Conservation (phyloP, 2,888 invertebrate species). For the Conistra vaccinii region DNA sequence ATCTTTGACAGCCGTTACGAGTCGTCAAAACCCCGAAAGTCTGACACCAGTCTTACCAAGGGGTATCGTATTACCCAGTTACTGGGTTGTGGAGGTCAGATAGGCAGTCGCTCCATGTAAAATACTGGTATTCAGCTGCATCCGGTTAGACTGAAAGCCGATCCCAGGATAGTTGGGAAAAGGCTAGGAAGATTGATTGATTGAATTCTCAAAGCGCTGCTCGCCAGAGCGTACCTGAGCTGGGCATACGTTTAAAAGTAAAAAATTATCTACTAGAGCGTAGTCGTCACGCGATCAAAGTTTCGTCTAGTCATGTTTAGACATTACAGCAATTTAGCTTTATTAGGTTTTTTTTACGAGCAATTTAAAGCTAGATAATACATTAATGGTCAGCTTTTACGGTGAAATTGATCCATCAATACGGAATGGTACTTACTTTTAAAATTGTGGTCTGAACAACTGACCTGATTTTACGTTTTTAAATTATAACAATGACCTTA, state of each 20-base stretch:
- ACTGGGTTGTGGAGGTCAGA: too few relatives aligned
- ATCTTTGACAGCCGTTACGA: too few relatives aligned
- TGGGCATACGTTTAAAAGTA: neutral
- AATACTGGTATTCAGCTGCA: too few relatives aligned
- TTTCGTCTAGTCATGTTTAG: constrained; percentile 52
- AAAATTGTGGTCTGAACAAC: neutral
- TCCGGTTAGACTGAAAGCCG: too few relatives aligned
- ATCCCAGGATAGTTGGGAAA: too few relatives aligned
- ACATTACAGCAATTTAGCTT: constrained; percentile 64
- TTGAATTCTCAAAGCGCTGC: too few relatives aligned
- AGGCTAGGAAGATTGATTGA: too few relatives aligned
- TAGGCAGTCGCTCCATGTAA: too few relatives aligned
- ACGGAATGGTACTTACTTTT: constrained; percentile 47
- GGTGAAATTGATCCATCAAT: constrained; percentile 58
- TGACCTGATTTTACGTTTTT: neutral
- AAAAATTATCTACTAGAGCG: neutral
- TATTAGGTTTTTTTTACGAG: constrained; percentile 61
- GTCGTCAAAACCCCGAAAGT: too few relatives aligned
- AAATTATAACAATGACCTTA: neutral
- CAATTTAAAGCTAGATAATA: constrained; percentile 55
- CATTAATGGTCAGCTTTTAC: constrained; percentile 55
- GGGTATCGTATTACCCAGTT: too few relatives aligned
- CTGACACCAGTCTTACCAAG: too few relatives aligned
- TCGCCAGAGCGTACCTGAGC: too few relatives aligned
- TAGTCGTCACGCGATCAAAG: constrained; percentile 54